Evolutionary conservation across 2,888 invertebrate species (phyloP).

Genomic region (Agriotes lineatus): DNA sequence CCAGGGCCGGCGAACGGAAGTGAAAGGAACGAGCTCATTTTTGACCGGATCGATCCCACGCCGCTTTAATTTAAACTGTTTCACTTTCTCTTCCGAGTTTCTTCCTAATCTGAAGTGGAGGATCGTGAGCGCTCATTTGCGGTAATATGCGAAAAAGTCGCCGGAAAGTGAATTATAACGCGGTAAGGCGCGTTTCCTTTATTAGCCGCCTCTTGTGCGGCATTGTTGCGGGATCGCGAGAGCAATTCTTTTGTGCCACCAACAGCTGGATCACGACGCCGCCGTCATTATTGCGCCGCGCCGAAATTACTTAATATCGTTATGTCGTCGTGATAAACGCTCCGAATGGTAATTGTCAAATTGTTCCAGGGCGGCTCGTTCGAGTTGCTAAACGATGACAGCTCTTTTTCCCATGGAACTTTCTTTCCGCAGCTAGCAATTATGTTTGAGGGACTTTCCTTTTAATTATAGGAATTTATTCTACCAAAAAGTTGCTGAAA

Average conservation of each 20-base stretch:
- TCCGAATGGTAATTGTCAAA: no score
- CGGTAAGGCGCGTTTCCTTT: conserved; percentile 18
- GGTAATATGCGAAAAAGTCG: conserved; percentile 28
- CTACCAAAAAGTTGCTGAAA: no score
- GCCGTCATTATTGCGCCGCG: background rate
- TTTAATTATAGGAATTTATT: no score
- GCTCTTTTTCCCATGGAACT: no score
- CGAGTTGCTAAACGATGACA: no score
- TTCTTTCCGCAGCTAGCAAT: no score
- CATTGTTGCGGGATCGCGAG: conserved; percentile 10
- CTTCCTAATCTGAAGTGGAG: conserved; percentile 30
- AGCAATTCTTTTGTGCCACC: conserved; percentile 14
- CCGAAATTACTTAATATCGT: background rate
- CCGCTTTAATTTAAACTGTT: conserved; percentile 36
- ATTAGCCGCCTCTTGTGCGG: conserved; percentile 2
- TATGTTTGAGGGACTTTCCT: no score
- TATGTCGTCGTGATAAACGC: no score
- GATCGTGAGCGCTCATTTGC: conserved; percentile 25
- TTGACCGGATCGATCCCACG: conserved; percentile 26
- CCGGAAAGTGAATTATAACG: conserved; percentile 26
- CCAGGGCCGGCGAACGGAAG: conserved; percentile 8
- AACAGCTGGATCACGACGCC: background rate
- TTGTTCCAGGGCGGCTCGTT: no score
- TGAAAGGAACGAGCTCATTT: conserved; percentile 37
- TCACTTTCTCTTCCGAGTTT: conserved; percentile 42